These are phyloP conservation scores for Clarias magur DNA, from an alignment of 2,113 vertebrate species.

Conservation along the genomic window DNA sequence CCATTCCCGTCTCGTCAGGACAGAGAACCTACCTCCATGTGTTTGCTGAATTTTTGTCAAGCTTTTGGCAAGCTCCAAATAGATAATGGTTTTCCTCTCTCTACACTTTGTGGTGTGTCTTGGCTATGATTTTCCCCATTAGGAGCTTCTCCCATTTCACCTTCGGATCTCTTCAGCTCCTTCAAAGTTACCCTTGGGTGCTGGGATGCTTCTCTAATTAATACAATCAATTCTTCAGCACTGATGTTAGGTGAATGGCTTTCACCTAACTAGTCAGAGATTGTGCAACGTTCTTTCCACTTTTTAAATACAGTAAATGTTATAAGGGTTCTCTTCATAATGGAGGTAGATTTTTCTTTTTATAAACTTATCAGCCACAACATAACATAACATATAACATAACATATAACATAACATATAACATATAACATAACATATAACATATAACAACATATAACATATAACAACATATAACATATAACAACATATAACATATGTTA, in stretches of 20 bases:
- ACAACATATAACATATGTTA: no score
- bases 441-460: no score
- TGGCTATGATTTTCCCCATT: background rate
- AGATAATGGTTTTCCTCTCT: background rate
- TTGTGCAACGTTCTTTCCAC: background rate
- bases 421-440: no score
- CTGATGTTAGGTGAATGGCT: background rate
- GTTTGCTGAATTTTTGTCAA: background rate
- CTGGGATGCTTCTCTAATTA: background rate
- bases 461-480: no score
- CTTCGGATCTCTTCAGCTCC: background rate
- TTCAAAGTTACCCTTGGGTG: background rate
- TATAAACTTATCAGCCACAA: no score
- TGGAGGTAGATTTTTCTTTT: no score
- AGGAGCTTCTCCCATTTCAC: background rate
- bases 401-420: no score
- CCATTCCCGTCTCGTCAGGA: background rate
- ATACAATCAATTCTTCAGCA: background rate
- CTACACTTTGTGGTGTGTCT: background rate
- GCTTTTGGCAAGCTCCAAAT: background rate
- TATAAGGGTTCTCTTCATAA: no score
- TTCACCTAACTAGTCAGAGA: background rate
- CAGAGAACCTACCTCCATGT: background rate
- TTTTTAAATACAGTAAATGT: no score
- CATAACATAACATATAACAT: no score